phyloP scores from a whole-genome alignment of 35 echinoderm and acorn worm genomes.

The Lytechinus pictus region DNA sequence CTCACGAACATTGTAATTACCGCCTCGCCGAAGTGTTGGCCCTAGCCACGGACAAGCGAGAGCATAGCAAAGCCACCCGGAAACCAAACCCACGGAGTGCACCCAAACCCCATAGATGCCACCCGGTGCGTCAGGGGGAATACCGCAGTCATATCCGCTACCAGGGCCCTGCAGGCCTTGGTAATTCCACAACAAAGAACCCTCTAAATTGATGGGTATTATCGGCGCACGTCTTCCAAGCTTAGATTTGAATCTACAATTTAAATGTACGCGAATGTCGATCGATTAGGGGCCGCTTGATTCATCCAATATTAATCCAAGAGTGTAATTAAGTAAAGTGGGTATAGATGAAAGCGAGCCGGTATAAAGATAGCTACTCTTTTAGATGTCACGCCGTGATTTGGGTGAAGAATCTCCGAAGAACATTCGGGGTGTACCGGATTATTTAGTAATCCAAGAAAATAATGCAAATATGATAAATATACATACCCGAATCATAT shows the following conservation, averaged over 20 bases:
- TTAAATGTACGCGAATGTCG: not conserved
- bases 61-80: not conserved
- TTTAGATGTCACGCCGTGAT: no score
- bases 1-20: not conserved
- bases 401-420: no score
- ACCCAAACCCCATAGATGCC: no score
- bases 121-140: not conserved
- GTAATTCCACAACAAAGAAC: not conserved
- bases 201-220: not conserved
- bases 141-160: not conserved
- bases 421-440: no score
- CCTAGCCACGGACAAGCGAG: no score
- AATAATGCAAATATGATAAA: no score
- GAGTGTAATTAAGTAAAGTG: conserved; percentile 3
- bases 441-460: no score
- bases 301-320: not conserved
- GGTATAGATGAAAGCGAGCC: not conserved
- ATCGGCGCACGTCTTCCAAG: not conserved
- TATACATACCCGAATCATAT: no score
- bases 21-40: no score
- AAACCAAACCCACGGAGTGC: no score
- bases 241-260: not conserved
- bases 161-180: not conserved
- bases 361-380: no score
- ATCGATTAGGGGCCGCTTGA: not conserved